Percentiles rank a stretch among this genome's conserved stretches.
phyloP scores from a whole-genome alignment of 2,797 vertebrate species.

The Clarias fuscus region DNA sequence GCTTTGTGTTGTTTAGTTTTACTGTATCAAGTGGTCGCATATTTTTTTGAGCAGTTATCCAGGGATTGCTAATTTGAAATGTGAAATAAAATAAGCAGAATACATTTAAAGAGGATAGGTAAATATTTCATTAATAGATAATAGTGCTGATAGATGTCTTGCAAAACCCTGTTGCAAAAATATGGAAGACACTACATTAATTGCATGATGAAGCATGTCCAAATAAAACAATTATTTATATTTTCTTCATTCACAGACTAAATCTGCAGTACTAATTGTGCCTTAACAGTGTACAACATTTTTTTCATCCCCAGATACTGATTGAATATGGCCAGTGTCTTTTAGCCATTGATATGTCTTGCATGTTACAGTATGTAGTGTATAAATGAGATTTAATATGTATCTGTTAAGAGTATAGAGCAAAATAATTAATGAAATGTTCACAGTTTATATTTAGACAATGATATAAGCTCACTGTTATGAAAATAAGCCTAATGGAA shows the following conservation, averaged over 20 bases:
- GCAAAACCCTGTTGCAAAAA: not conserved
- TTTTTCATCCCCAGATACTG: not conserved
- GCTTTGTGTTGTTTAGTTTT: not conserved
- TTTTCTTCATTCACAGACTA: not conserved
- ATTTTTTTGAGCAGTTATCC: not conserved
- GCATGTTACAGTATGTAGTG: not conserved
- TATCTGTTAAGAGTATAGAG: not conserved
- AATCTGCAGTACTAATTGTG: not conserved
- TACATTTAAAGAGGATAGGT: not conserved
- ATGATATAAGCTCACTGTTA: not conserved
- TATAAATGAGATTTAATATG: not conserved
- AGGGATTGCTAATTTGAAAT: not conserved
- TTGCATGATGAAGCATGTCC: not conserved
- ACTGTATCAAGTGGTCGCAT: not conserved
- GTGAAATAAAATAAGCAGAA: not conserved
- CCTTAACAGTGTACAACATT: not conserved
- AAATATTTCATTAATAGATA: not conserved
- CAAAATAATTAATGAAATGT: not conserved
- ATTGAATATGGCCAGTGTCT: not conserved
- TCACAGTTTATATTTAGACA: not conserved
- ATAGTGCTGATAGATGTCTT: not conserved
- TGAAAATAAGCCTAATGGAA: not conserved
- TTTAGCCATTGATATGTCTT: not conserved
- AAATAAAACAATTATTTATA: not conserved
- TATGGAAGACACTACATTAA: not conserved